A percentile compares a stretch with the other conserved stretches of the same genome.
phyloP scores from a whole-genome alignment of 2,113 vertebrate genomes.

The Percopsis transmontana region DNA sequence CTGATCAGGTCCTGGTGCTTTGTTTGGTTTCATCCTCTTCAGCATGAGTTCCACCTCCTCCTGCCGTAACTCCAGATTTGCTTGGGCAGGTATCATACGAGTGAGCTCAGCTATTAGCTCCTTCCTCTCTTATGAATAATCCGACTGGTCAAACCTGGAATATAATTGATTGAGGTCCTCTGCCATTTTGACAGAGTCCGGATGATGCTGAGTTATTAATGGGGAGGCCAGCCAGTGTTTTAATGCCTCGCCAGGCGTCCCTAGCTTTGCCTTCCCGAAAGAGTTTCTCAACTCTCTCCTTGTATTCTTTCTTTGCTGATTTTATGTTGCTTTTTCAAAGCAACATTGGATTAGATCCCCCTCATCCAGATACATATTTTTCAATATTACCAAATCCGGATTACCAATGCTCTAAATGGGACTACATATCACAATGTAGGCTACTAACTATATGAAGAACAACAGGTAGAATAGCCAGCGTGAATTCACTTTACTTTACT shows the following conservation, averaged over 20 bases:
- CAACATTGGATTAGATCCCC: too few relatives aligned
- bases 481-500: too few relatives aligned
- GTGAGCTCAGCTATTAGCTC: background rate
- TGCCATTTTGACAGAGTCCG: background rate
- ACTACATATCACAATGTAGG: too few relatives aligned
- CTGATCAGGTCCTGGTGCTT: background rate
- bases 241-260: background rate
- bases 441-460: too few relatives aligned
- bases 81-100: background rate
- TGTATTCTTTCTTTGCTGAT: too few relatives aligned
- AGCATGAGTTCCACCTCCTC: background rate
- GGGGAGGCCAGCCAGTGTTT: background rate
- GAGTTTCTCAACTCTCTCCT: too few relatives aligned
- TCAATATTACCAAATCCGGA: too few relatives aligned
- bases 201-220: background rate
- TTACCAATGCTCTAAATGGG: too few relatives aligned
- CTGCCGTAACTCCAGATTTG: background rate
- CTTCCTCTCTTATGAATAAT: background rate
- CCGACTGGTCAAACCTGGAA: background rate
- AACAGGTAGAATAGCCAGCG: too few relatives aligned
- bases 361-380: too few relatives aligned
- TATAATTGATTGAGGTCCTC: conserved; percentile 3
- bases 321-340: too few relatives aligned
- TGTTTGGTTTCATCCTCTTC: background rate
- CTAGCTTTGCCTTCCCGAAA: too few relatives aligned